A percentile compares a stretch with the other conserved stretches of the same genome.
phyloP scores from a whole-genome alignment of 2,888 invertebrate genomes.

The Danaus chrysippus region DNA sequence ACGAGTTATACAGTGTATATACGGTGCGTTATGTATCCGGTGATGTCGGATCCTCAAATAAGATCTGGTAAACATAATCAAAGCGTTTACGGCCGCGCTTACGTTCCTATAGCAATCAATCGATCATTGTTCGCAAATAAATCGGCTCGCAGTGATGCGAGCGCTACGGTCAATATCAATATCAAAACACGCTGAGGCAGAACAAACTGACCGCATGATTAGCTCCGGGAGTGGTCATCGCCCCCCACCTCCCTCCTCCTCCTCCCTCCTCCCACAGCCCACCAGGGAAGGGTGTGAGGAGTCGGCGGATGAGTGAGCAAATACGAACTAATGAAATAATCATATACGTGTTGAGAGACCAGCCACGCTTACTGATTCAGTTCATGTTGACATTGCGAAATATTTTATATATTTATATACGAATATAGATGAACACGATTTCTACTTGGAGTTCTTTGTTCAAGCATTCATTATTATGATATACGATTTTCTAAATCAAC shows the following conservation, averaged over 20 bases:
- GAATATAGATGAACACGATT: slow-evolving; percentile 16
- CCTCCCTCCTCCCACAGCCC: slow-evolving; percentile 42
- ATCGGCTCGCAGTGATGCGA: slow-evolving; percentile 74
- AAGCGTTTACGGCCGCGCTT: slow-evolving; percentile 70
- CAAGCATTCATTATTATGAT: slow-evolving; percentile 44
- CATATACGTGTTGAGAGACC: slow-evolving; percentile 74
- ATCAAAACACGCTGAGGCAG: slow-evolving; percentile 79
- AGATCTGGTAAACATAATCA: slow-evolving; percentile 71
- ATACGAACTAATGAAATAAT: slow-evolving; percentile 78
- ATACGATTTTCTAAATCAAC: too few species aligned
- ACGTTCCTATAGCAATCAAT: slow-evolving; percentile 71
- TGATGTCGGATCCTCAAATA: slow-evolving; percentile 60
- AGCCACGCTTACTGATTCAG: slow-evolving; percentile 57
- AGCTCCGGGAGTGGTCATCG: slow-evolving; percentile 75
- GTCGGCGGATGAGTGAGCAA: slow-evolving; percentile 69
- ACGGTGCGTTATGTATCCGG: slow-evolving; percentile 39
- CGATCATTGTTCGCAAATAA: slow-evolving; percentile 79
- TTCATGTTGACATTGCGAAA: slow-evolving; percentile 50
- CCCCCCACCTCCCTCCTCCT: slow-evolving; percentile 66
- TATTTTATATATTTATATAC: slow-evolving; percentile 16
- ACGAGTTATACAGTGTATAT: slow-evolving; percentile 22
- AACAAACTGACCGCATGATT: slow-evolving; percentile 79
- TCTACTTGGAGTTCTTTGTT: slow-evolving; percentile 12
- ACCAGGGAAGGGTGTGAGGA: slow-evolving; percentile 33
- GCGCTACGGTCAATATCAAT: slow-evolving; percentile 76